Conservation (phyloP, 2,888 invertebrate genomes). For the Scaptomyza flava region DNA sequence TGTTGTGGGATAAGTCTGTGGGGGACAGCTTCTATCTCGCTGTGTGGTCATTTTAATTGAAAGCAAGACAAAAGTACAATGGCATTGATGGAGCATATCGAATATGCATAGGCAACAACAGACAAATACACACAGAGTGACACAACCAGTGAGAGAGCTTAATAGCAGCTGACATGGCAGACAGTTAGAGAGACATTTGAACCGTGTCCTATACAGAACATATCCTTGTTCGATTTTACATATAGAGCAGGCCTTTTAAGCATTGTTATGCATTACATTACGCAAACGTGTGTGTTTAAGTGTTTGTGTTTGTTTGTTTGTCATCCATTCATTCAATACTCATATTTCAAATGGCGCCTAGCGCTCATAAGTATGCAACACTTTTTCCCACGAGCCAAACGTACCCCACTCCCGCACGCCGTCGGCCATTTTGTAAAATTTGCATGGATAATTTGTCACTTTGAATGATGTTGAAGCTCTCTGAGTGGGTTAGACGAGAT, state of each 20-base stretch:
- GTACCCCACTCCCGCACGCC: neutral
- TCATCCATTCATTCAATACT: slow-evolving; percentile 60
- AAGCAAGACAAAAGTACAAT: slow-evolving; percentile 66
- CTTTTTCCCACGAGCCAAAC: slow-evolving; percentile 65
- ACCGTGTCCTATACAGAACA: slow-evolving; percentile 11
- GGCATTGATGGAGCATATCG: slow-evolving; percentile 74
- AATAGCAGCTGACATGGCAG: slow-evolving; percentile 22
- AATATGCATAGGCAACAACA: slow-evolving; percentile 60
- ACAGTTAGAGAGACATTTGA: slow-evolving; percentile 19
- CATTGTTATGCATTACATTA: slow-evolving; percentile 47
- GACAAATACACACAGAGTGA: slow-evolving; percentile 9
- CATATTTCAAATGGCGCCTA: slow-evolving; percentile 71
- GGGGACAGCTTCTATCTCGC: slow-evolving; percentile 20
- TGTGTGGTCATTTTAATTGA: slow-evolving; percentile 73
- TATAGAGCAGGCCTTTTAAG: slow-evolving; percentile 17
- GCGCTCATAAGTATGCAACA: slow-evolving; percentile 73
- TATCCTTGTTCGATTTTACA: slow-evolving; percentile 20
- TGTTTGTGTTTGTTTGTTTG: slow-evolving; percentile 41
- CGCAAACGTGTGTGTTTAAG: slow-evolving; percentile 7
- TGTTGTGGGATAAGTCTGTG: neutral
- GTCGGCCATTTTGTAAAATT: slow-evolving; percentile 68
- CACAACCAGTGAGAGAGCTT: slow-evolving; percentile 3
- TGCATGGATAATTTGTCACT: slow-evolving; percentile 80
- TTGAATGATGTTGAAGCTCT: slow-evolving; percentile 77
- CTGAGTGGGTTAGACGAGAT: slow-evolving; percentile 66